Base-by-base conservation (phyloP, 2,888 invertebrate species). In the Limnephilus lunatus region DNA sequence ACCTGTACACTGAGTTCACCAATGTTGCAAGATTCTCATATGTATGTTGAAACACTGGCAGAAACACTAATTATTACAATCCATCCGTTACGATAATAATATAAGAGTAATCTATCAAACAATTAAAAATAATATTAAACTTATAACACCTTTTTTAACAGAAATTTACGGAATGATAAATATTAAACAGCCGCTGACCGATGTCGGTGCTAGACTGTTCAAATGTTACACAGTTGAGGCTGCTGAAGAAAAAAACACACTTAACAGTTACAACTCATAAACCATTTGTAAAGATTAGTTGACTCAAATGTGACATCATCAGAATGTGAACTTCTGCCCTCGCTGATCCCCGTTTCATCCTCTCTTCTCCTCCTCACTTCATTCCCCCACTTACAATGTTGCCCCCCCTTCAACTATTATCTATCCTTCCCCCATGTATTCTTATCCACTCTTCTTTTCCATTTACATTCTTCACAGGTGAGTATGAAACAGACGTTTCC, bases 251-350 rank as follows among this genome's bases (percentile, higher is more conserved):
- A 68, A 68, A 25, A 68, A 25, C 25, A 4, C 68, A 68, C 25
- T 68, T 25, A 53, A 68, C 68, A 68, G 68, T 68, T 68, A 68
- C 68, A 68, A 68, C 68, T 68, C 68, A 68, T 68, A 68, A 68
- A 68, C 68, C 5, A 68, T 68, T 68, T 68, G 68, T 68, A 68
- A 68, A 68, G 68, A 68, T 68, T 68, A 68, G 68, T 68, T n/a
- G 68, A 25, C n/a, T 68, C 68, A n/a, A 68, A n/a, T 68, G 68
- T 68, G 68, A 68, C 68, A 68, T 68, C 68, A 68, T 68, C 68
- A 68, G 68, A 68, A 68, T 68, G 68, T 68, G 68, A 68, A 68
- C 68, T 68, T 68, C 68, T 68, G 68, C 68, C 68, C 68, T 68
- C 68, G n/a, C 68, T 68, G 68, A 25, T 68, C 25, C 68, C 68